Evolutionary conservation across 1,140 invertebrate species (phyloP), one percentile per base, ranked within the genome.

Genomic region (Yoshiicerus persimilis): DNA sequence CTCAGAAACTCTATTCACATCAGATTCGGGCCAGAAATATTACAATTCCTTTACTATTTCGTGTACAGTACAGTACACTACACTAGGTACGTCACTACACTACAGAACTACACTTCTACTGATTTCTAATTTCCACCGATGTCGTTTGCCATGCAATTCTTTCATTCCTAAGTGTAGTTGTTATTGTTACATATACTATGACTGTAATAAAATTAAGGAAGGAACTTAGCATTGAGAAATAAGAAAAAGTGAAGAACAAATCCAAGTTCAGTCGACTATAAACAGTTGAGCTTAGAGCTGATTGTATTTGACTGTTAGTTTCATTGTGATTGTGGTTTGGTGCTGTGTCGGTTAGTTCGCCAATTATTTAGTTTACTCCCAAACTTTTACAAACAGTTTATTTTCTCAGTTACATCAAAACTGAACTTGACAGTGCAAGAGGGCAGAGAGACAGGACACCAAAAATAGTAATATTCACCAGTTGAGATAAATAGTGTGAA

Each of bases 221-320:
- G 75, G 30, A 36, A n/a, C 75, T n/a, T 80, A 80, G 10, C 75
- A 80, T 80, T 80, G 75, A 80, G 75, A 80, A 80, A 80, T 80
- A 34, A n/a, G n/a, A n/a, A 36, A 34, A 80, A 80, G 20, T 80
- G 32, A 80, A 38, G 20, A 38, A 34, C 32, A 80, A 80, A 36
- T 80, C 30, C 75, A 80, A 80, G 75, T 38, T 80, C 75, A 80
- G 75, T 80, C 34, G 20, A 80, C 32, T 36, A n/a, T 32, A 38
- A 80, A 80, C 32, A 80, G 75, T 34, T 80, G 30, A 36, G 75
- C 34, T 13, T 25, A 25, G 64, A 70, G 64, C 27, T 27, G 20
- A 27, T 23, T 27, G 64, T 66, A 25, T 66, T 66, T 66, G 5
- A 30, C 64, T 66, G 23, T 70, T 70, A 30, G 64, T 70, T 70